Conservation (phyloP, 2,797 vertebrate species). For the Sebastes goodei region DNA sequence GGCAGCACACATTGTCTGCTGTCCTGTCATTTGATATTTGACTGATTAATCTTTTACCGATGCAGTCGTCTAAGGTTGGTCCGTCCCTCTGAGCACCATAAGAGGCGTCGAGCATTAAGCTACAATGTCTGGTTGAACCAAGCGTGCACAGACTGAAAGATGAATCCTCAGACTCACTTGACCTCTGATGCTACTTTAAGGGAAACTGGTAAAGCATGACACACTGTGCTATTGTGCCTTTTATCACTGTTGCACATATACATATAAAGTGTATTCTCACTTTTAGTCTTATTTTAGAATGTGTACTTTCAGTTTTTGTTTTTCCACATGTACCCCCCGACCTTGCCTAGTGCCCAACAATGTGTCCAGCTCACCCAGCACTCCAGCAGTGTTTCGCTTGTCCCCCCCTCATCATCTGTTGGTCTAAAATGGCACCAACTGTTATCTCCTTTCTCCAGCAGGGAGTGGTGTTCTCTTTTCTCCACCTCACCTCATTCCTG, state of each 20-base stretch:
- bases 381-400: slow-evolving; percentile 44
- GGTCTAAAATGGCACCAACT: slow-evolving; percentile 73
- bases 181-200: slow-evolving; percentile 64
- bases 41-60: slow-evolving; percentile 23
- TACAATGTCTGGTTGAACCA: slow-evolving; percentile 25
- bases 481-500: slow-evolving; percentile 69
- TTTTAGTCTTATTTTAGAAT: slow-evolving; percentile 68
- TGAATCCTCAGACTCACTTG: slow-evolving; percentile 38
- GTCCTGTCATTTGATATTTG: slow-evolving; percentile 17
- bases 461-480: slow-evolving; percentile 65
- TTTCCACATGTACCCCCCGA: slow-evolving; percentile 9
- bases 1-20: slow-evolving; percentile 18
- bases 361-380: slow-evolving; percentile 34
- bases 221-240: slow-evolving; percentile 85
- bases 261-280: slow-evolving; percentile 63
- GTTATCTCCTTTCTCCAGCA: slow-evolving; percentile 72
- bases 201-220: slow-evolving; percentile 76
- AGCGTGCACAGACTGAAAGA: slow-evolving; percentile 44
- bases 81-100: not conserved
- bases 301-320: slow-evolving; percentile 49
- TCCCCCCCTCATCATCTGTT: slow-evolving; percentile 35
- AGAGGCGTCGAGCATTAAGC: slow-evolving; percentile 18
- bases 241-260: slow-evolving; percentile 80
- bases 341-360: slow-evolving; percentile 25
- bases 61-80: slow-evolving; percentile 24